Conservation (phyloP, 2,113 vertebrate genomes). For the Pomatorhinus ruficollis region DNA sequence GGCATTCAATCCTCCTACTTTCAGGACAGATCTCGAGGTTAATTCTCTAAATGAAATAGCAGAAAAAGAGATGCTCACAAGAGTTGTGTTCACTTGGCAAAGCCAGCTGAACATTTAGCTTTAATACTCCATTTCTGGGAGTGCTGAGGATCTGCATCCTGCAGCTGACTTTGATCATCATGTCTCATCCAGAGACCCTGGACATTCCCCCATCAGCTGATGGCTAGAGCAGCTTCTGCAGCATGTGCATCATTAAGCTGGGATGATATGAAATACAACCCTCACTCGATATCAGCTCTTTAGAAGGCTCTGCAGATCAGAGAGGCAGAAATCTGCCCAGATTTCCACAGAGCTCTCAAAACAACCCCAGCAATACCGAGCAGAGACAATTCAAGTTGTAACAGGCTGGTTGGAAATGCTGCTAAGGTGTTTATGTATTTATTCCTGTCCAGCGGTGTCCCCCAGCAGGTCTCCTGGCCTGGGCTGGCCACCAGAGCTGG, state of each 20-base stretch:
- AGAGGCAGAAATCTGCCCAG: neutral
- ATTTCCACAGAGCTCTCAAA: neutral
- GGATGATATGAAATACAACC: neutral
- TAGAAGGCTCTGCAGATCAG: neutral
- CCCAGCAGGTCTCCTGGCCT: neutral
- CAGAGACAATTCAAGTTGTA: neutral
- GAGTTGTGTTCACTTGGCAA: neutral
- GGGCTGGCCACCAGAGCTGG: neutral
- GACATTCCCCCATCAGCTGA: neutral
- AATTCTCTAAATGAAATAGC: neutral
- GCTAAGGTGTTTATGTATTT: neutral
- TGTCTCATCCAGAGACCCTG: neutral
- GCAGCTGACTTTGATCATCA: neutral
- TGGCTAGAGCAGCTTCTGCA: neutral
- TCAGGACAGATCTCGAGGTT: neutral
- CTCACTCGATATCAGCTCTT: fast-evolving
- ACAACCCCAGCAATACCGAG: fast-evolving
- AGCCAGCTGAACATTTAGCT: neutral
- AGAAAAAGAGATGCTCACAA: neutral
- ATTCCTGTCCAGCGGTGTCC: neutral
- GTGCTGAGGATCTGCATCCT: neutral
- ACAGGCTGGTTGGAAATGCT: neutral
- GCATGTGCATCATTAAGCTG: neutral
- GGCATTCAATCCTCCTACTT: neutral
- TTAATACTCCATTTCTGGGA: neutral